Base-by-base conservation (phyloP, 2,888 invertebrate species). In the Rhabditoides inermis region DNA sequence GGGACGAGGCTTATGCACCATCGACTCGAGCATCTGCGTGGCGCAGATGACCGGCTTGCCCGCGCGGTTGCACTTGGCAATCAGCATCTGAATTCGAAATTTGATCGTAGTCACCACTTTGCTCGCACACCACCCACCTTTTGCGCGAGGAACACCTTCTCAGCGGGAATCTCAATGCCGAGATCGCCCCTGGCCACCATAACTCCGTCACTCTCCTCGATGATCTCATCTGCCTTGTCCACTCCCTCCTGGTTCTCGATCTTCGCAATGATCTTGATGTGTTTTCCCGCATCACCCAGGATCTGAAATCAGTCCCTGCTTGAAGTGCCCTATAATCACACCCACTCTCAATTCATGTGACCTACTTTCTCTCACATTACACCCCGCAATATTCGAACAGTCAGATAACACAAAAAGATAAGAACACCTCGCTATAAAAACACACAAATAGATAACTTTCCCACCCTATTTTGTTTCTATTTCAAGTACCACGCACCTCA, bases 21-120 rank as follows among this genome's bases (percentile, higher is more conserved):
- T 95, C 0, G 91, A 92, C 75, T 98, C 94, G 71, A 98, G 79
- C 95, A 98, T 95, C 81, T 82, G 82, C 1, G 95, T 98, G 10
- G 95, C 95, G 79, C 94, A 95, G 76, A 95, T 94, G 0, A 92
- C 91, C 3, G 95, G 90, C 76, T 95, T 98, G 35, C 95, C 95
- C 27, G 86, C 86, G 7, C 85, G 86, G 80, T 98, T 98, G 80
- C 95, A 98, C 63, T 88, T 85, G 20, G 91, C 87, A 77, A 95
- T 95, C 85, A 98, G 92, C 70, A 90, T 87, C 81, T 98, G 49
- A 41, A 56, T 23, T 22, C 4, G 4, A 42, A 23, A 25, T 22
- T 22, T 23, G 7, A 40, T n/a, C 18, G 40, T 18, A 42, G 4
- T 22, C 32, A 22, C 12, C 35, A 20, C 41, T 10, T 10, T 7